Evolutionary conservation across 2,797 vertebrate genomes (phyloP).

Genomic region (Muscicapa comitata): DNA sequence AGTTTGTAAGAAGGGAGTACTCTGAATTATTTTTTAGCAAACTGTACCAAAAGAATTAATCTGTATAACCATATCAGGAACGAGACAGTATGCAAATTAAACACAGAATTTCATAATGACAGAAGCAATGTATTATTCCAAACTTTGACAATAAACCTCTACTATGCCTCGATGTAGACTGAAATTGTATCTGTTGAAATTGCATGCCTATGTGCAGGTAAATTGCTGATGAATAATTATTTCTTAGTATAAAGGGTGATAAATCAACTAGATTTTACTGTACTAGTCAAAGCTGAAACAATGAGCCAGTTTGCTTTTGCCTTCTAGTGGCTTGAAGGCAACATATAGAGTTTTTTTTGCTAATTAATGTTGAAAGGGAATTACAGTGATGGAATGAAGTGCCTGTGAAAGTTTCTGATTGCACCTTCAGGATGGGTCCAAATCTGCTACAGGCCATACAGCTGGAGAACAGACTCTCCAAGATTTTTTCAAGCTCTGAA

Average conservation of each 20-base stretch:
- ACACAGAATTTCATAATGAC: background rate
- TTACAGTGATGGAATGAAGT: background rate
- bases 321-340: background rate
- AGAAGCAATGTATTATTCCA: background rate
- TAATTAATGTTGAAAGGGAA: background rate
- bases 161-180: background rate
- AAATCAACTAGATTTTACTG: background rate
- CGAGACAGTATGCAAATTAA: background rate
- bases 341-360: background rate
- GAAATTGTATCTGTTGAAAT: background rate
- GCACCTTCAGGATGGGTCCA: background rate
- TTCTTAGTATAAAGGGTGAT: background rate
- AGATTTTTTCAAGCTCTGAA: background rate
- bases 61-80: background rate
- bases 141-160: background rate
- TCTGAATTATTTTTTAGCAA: background rate
- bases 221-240: background rate
- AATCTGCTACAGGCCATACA: background rate
- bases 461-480: background rate
- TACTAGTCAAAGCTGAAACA: background rate
- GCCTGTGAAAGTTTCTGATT: background rate
- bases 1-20: background rate
- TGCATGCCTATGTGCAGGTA: background rate
- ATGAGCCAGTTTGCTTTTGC: background rate
- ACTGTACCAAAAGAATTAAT: background rate